Conservation (phyloP, 2,113 vertebrate species). For the Anoplopoma fimbria region DNA sequence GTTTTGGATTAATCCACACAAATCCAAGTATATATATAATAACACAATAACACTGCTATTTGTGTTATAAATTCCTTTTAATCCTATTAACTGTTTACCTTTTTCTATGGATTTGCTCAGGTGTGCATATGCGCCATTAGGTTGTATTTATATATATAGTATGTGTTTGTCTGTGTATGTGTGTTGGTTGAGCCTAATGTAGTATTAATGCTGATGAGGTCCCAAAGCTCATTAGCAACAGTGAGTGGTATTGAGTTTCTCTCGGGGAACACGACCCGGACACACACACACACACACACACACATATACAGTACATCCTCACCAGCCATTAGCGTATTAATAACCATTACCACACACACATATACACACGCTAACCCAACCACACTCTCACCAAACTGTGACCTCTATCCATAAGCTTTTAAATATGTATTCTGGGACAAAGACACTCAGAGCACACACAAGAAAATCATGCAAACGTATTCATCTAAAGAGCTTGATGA, state of each 20-base stretch:
- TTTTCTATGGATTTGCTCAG: slow-evolving; percentile 62
- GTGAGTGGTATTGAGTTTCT: slow-evolving; percentile 80
- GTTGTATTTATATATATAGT: slow-evolving; percentile 45
- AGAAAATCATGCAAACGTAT: slow-evolving; percentile 45
- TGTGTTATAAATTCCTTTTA: slow-evolving; percentile 56
- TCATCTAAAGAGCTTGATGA: slow-evolving; percentile 33
- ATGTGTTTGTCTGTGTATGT: slow-evolving; percentile 22
- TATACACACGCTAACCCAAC: not conserved
- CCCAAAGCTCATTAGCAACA: slow-evolving; percentile 81
- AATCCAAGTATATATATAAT: slow-evolving; percentile 44
- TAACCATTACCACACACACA: slow-evolving; percentile 54
- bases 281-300: slow-evolving; percentile 42
- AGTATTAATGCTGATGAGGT: slow-evolving; percentile 82
- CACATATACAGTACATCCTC: slow-evolving; percentile 40
- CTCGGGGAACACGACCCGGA: slow-evolving; percentile 56
- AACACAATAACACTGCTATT: slow-evolving; percentile 40
- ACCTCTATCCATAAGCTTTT: slow-evolving; percentile 63
- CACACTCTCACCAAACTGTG: slow-evolving; percentile 45
- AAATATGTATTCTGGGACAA: slow-evolving; percentile 45
- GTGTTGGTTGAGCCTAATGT: slow-evolving; percentile 73
- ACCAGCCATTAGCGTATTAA: slow-evolving; percentile 63
- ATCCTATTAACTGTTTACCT: slow-evolving; percentile 67
- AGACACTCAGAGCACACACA: slow-evolving; percentile 32
- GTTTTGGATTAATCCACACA: slow-evolving; percentile 52
- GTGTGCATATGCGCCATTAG: slow-evolving; percentile 40